phyloP scores from a whole-genome alignment of 1,140 invertebrate species.

The Scaptodrosophila lebanonensis region DNA sequence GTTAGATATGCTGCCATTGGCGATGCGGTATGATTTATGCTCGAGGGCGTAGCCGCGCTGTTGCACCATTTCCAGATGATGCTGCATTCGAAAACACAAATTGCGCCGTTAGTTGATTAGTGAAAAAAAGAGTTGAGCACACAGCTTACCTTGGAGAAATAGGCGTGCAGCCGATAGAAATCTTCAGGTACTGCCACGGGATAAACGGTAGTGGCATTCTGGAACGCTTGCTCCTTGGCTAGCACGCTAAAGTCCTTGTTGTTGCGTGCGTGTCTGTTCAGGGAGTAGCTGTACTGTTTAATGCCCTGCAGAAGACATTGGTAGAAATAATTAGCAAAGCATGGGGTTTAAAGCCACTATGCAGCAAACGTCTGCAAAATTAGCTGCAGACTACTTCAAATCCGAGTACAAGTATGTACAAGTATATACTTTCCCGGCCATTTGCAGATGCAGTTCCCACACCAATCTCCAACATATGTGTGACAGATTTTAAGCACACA shows the following conservation, averaged over 20 bases:
- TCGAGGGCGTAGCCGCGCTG: conserved; percentile 78
- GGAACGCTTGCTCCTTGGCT: conserved; percentile 78
- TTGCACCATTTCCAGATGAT: conserved; percentile 78
- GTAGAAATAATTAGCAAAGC: not conserved
- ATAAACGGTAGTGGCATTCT: conserved; percentile 81
- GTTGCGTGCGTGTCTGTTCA: conserved; percentile 79
- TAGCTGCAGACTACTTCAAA: no score
- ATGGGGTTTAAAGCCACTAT: conserved; percentile 3
- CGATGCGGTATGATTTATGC: conserved; percentile 70
- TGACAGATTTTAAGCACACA: no score
- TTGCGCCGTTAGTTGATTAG: not conserved
- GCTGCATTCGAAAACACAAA: conserved; percentile 27
- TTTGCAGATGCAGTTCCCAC: no score
- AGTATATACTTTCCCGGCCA: no score
- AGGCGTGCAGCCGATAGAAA: conserved; percentile 85
- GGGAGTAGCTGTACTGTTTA: conserved; percentile 78
- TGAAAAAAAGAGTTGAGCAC: not conserved
- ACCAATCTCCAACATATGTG: no score
- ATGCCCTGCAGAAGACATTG: conserved; percentile 78
- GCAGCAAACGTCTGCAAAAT: no score
- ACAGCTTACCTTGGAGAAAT: conserved; percentile 81
- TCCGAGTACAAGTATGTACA: no score
- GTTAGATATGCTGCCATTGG: conserved; percentile 77
- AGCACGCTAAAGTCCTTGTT: conserved; percentile 78
- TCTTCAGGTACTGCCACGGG: conserved; percentile 82